Evolutionary conservation across 2,113 vertebrate genomes (phyloP).

Genomic region (Cyprinodon tularosa): DNA sequence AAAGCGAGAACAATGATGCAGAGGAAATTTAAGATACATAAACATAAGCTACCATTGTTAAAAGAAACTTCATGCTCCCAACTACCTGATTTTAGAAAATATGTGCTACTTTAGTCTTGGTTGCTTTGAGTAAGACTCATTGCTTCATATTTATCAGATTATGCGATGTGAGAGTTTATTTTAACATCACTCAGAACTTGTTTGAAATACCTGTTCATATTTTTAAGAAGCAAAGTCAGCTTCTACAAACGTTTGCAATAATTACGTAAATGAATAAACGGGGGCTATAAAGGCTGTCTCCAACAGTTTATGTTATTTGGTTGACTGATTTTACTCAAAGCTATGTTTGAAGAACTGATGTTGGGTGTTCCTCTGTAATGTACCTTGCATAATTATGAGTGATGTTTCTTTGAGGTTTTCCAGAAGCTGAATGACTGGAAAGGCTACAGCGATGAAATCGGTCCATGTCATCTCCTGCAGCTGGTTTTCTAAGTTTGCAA

Average conservation of each 20-base stretch:
- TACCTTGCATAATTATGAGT: constrained; percentile 49
- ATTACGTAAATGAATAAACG: constrained; percentile 36
- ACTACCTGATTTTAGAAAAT: constrained; percentile 41
- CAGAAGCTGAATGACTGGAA: constrained; percentile 64
- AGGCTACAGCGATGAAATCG: constrained; percentile 45
- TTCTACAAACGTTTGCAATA: not conserved
- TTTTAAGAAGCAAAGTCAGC: not conserved
- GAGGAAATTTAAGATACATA: not conserved
- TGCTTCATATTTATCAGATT: constrained; percentile 40
- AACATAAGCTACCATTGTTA: not conserved
- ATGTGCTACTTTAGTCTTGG: constrained; percentile 39
- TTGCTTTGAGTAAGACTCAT: constrained; percentile 49
- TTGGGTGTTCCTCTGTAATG: constrained; percentile 41
- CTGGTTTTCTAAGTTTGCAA: constrained; percentile 70
- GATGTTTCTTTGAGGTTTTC: constrained; percentile 63
- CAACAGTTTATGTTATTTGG: constrained; percentile 26
- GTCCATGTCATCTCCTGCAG: constrained; percentile 52
- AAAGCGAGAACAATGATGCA: not conserved
- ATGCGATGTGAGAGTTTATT: constrained; percentile 51
- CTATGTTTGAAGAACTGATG: constrained; percentile 34
- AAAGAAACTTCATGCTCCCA: constrained; percentile 32
- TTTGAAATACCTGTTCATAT: constrained; percentile 41
- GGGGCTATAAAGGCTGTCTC: constrained; percentile 36
- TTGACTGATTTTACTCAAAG: constrained; percentile 26
- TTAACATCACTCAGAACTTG: constrained; percentile 42